phyloP scores from a whole-genome alignment of 2,888 invertebrate species.

The Drosophila bunnanda region DNA sequence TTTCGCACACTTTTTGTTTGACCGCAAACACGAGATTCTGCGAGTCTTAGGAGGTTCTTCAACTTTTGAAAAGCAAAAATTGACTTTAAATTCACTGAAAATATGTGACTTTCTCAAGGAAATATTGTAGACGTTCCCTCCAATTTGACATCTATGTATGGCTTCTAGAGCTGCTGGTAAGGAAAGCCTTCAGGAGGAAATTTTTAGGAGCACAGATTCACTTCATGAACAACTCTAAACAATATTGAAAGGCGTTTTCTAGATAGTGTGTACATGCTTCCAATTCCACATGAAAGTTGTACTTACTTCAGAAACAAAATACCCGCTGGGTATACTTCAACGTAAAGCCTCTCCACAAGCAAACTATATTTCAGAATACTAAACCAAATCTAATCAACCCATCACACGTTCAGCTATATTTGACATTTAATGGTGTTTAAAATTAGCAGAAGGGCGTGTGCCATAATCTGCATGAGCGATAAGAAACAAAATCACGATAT shows the following conservation, averaged over 20 bases:
- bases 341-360: background rate
- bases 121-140: no score
- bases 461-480: constrained; percentile 10
- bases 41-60: background rate
- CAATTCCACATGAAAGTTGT: no score
- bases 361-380: background rate
- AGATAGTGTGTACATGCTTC: no score
- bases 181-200: no score
- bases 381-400: background rate
- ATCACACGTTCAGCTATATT: background rate
- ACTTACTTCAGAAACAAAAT: no score
- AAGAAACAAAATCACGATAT: constrained; percentile 17
- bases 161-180: no score
- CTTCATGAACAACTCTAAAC: no score
- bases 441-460: constrained; percentile 22
- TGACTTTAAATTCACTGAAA: background rate
- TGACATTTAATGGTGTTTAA: background rate
- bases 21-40: background rate
- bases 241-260: no score
- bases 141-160: no score
- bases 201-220: no score
- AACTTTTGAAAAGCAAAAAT: background rate
- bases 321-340: no score
- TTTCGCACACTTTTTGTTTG: constrained; percentile 25
- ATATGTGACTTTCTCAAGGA: background rate